Base-by-base conservation (phyloP, 2,113 vertebrate genomes). In the Elaphurus davidianus region DNA sequence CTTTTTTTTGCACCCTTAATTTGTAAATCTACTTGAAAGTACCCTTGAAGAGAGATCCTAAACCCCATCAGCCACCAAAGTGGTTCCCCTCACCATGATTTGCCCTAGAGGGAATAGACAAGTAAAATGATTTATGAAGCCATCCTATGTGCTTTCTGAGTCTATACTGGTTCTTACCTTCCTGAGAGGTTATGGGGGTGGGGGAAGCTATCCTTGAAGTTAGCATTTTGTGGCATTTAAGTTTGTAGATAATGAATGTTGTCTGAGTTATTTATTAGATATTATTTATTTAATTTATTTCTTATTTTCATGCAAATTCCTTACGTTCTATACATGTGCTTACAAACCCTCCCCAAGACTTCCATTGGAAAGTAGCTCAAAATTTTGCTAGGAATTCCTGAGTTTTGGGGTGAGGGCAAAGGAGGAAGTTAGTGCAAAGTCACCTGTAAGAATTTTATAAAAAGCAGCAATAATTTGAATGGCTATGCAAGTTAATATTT, bases 221-320 rank as follows among this genome's bases (percentile, higher is more conserved):
- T 96, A 87, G 74, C 5, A 76, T 97, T 95, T 91, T 93, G 28
- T 94, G 96, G 89, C 59, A 92, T 97, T 98, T 98, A 95, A 87
- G 90, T 91, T 60, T 43, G 76, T 97, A 97, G 97, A 96, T 94
- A 79, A 12, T 94, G 67, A 95, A 89, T 96, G n/a, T 60, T 92
- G 83, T 88, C 28, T 90, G 59, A 79, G 28, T 98, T 99, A 99
- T 99, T 99, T 99, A 99, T 99, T 98, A 98, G 96, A 95, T 87
- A 21, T 91, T 99, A 99, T 99, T 99, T 99, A 99, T 99, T 99
- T 99, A 98, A 99, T 97, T 99, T 99, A 99, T 99, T 98, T 74
- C 12, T 60, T 62, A 6, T 17, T 71, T 87, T 94, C 7, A 17
- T n/a, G 21, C 25, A 91, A 47, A 23, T 87, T 90, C 54, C 17